These are phyloP conservation scores for Phalanger gymnotis DNA, from an alignment of 2,797 vertebrate species.

Conservation along the genomic window DNA sequence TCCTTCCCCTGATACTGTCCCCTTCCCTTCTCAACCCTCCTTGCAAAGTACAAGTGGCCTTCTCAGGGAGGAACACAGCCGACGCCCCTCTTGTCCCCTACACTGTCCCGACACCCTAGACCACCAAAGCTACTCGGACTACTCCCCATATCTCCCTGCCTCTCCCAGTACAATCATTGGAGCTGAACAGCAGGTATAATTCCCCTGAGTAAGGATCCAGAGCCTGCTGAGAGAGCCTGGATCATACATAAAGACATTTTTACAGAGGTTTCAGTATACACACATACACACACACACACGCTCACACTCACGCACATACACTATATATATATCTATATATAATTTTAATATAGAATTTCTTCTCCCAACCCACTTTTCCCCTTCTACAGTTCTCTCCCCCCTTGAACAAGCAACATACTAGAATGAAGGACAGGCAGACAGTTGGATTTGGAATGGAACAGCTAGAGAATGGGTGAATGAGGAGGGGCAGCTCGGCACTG, in stretches of 20 bases:
- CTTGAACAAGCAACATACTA: not conserved
- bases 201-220: conserved; percentile 75
- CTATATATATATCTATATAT: conserved; percentile 62
- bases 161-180: not conserved
- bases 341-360: conserved; percentile 59
- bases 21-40: not conserved
- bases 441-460: not conserved
- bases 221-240: conserved; percentile 32
- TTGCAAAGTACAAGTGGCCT: conserved; percentile 8
- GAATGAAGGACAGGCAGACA: not conserved
- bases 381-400: not conserved
- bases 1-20: not conserved
- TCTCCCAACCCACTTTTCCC: conserved; percentile 34
- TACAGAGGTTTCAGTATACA: conserved; percentile 34
- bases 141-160: not conserved
- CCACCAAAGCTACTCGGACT: not conserved
- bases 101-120: too few species aligned
- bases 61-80: not conserved
- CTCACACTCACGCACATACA: conserved; percentile 18
- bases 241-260: conserved; percentile 10
- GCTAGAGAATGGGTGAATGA: not conserved
- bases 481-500: not conserved
- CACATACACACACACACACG: conserved; percentile 17
- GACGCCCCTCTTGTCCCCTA: not conserved
- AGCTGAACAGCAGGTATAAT: conserved; percentile 50